Conservation (phyloP, 1,140 invertebrate genomes). For the Brachionus plicatilis region DNA sequence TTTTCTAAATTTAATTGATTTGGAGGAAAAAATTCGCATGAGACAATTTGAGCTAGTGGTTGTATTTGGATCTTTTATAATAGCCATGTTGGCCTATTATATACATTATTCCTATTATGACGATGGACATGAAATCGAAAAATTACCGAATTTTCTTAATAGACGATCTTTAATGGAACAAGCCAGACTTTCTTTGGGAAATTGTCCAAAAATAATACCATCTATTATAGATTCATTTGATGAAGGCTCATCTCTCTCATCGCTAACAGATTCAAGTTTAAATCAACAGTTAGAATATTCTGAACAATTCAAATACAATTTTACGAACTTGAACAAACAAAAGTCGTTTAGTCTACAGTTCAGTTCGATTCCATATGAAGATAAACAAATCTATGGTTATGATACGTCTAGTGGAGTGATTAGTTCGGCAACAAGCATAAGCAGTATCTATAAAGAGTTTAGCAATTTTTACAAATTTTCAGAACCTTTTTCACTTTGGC, state of each 20-base stretch:
- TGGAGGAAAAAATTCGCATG: background rate
- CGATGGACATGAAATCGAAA: background rate
- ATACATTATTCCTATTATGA: conserved; percentile 11
- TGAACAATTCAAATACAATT: background rate
- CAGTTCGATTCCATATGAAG: conserved; percentile 2
- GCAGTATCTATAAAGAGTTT: conserved; percentile 17
- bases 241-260: background rate
- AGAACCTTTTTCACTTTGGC: background rate
- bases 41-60: background rate
- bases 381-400: background rate
- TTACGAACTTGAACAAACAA: background rate
- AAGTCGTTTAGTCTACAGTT: background rate
- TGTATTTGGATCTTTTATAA: background rate
- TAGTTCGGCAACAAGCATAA: background rate
- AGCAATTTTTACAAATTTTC: background rate
- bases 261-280: background rate
- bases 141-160: background rate
- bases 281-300: background rate
- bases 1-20: conserved; percentile 10
- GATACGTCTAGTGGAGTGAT: conserved; percentile 5
- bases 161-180: background rate
- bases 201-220: background rate
- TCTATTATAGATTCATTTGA: conserved; percentile 1
- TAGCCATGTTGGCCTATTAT: background rate
- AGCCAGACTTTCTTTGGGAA: background rate